Evolutionary conservation across 2,797 vertebrate species (phyloP).

Genomic region (Clarias laeviceps): DNA sequence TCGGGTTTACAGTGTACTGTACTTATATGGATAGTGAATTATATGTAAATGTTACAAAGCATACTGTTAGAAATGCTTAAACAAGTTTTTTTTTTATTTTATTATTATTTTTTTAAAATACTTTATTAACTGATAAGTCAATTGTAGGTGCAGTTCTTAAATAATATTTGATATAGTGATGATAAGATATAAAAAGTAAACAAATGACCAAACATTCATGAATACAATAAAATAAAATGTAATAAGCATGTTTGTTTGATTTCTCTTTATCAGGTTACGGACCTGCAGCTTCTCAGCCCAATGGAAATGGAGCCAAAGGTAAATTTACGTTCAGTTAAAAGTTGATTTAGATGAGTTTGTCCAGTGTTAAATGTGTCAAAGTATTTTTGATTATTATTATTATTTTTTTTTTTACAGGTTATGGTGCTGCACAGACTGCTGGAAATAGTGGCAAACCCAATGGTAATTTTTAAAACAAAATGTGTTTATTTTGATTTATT

Average conservation of each 20-base stretch:
- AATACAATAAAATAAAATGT: neutral
- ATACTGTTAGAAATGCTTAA: neutral
- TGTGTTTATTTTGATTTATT: neutral
- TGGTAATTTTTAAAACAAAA: constrained; percentile 3
- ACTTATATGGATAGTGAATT: neutral
- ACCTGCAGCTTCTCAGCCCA: neutral
- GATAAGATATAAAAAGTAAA: neutral
- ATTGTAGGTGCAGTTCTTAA: neutral
- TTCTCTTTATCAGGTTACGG: constrained; percentile 12
- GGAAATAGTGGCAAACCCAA: constrained; percentile 52
- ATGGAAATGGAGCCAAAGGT: constrained; percentile 34
- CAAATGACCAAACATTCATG: neutral
- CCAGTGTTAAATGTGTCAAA: neutral
- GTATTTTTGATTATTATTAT: neutral
- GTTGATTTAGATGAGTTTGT: neutral
- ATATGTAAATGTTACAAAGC: neutral
- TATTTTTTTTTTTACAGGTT: constrained; percentile 23
- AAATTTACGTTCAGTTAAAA: neutral
- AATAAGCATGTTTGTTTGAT: neutral
- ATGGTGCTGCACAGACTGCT: constrained; percentile 55
- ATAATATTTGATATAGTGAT: neutral
- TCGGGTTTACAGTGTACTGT: no score
- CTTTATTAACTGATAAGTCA: neutral
- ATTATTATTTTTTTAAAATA: no score
- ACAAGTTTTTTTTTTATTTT: neutral